phyloP scores from a whole-genome alignment of 2,888 invertebrate genomes.

The Bursaphelenchus okinawaensis region DNA sequence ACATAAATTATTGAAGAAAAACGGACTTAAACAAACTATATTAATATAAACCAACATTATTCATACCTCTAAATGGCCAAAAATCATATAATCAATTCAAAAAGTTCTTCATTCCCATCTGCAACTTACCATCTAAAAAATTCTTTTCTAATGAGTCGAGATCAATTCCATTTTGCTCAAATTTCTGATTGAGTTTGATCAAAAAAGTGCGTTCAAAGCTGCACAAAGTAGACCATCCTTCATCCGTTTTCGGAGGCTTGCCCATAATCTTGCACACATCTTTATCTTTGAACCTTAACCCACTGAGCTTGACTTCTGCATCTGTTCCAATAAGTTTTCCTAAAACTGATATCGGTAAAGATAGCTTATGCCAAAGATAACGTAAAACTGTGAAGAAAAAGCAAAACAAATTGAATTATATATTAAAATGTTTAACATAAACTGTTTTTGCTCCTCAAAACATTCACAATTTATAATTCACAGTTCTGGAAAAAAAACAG shows the following conservation, averaged over 20 bases:
- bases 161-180: constrained; percentile 37
- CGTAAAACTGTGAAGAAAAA: neutral
- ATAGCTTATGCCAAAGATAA: no score
- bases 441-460: neutral
- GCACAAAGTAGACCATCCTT: constrained; percentile 35
- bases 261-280: constrained; percentile 51
- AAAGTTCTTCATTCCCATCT: no score
- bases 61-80: no score
- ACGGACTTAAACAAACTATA: no score
- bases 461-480: no score
- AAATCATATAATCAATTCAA: no score
- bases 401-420: no score
- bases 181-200: constrained; percentile 33
- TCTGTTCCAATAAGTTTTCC: constrained; percentile 34
- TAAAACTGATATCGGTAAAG: no score
- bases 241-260: constrained; percentile 28
- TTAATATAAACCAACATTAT: no score
- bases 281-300: constrained; percentile 41
- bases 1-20: no score
- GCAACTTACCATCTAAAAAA: constrained; percentile 41
- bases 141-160: constrained; percentile 43
- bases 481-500: no score
- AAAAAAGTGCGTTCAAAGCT: constrained; percentile 49
- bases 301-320: constrained; percentile 25
- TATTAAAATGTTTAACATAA: no score